Evolutionary conservation across 2,888 invertebrate species (phyloP), one percentile per base, ranked within the genome.

Genomic region (Cheilosia grossa): DNA sequence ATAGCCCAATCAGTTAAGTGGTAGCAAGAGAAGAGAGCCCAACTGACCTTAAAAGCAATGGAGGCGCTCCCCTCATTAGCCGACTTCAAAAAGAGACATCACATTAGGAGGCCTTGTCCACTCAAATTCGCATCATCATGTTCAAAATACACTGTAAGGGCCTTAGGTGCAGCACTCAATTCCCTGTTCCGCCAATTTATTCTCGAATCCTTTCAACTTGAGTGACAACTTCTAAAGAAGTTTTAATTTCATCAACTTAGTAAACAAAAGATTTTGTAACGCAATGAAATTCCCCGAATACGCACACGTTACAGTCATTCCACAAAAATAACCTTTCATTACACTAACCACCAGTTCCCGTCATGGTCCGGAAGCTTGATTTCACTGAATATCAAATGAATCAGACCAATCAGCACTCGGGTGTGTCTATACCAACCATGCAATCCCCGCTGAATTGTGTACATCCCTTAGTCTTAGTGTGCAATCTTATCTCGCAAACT

Each of bases 301-400:
- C 4, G 17, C 49, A 4, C 15, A 33, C 10, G 9, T 9, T 24
- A 44, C 69, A 77, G 67, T 77, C 77, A 77, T 59, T 24, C 4
- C 47, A 44, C 17, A 49, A 51, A n/a, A 33, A 42, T 59, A 67
- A 2, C 21, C 13, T 13, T 7, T 9, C 42, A 44, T 51, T 33
- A 59, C 59, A 77, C 51, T 13, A 37, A 53, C 21, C 24, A 53
- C 21, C 24, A 54, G 10, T 44, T 69, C 61, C 63, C 24, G 21
- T 73, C 54, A 44, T 27, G 10, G 4, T 42, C 67, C 53, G 54
- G 75, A 66, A 54, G 54, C 33, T 44, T 5, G 3, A 85, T 67
- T 85, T 75, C 80, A 2, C 13, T 17, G 81, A 81, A 85, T 54
- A n/a, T 19, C 33, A 47, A 49, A 66, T 85, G 85, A 85, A 74